Evolutionary conservation across 2,797 vertebrate genomes (phyloP).

Genomic region (Columba guinea): DNA sequence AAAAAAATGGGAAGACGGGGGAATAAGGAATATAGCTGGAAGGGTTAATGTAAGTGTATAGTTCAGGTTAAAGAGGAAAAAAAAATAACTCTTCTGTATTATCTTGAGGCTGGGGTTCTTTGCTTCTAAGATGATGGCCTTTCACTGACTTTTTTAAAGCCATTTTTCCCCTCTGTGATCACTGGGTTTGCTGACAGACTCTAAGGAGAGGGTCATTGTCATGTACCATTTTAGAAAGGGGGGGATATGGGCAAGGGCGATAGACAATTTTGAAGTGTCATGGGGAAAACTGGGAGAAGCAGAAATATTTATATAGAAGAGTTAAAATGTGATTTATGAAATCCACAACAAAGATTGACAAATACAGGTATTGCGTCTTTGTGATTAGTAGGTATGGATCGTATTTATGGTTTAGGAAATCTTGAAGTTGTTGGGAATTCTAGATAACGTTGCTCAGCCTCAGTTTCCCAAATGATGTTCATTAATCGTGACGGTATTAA

Average conservation of each 20-base stretch:
- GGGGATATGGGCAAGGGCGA: neutral
- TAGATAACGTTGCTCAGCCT: neutral
- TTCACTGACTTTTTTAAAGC: slow-evolving; percentile 17
- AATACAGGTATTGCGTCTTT: neutral
- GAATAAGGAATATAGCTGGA: neutral
- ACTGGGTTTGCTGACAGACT: neutral
- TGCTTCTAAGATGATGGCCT: neutral
- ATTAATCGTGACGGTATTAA: neutral
- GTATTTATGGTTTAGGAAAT: neutral
- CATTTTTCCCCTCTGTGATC: neutral
- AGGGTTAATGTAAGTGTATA: neutral
- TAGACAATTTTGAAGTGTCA: slow-evolving; percentile 19
- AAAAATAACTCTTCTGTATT: neutral
- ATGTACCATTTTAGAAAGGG: neutral
- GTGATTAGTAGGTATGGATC: neutral
- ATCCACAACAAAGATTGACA: slow-evolving; percentile 28
- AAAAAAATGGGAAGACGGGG: neutral
- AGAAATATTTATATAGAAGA: slow-evolving; percentile 39
- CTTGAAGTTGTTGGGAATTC: neutral
- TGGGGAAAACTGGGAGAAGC: slow-evolving; percentile 34
- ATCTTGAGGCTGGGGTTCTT: neutral
- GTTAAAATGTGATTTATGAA: slow-evolving; percentile 30
- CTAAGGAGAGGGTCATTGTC: slow-evolving; percentile 8
- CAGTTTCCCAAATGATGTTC: neutral
- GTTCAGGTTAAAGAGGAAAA: neutral